phyloP scores from a whole-genome alignment of 2,797 vertebrate species.

The Trachops cirrhosus region DNA sequence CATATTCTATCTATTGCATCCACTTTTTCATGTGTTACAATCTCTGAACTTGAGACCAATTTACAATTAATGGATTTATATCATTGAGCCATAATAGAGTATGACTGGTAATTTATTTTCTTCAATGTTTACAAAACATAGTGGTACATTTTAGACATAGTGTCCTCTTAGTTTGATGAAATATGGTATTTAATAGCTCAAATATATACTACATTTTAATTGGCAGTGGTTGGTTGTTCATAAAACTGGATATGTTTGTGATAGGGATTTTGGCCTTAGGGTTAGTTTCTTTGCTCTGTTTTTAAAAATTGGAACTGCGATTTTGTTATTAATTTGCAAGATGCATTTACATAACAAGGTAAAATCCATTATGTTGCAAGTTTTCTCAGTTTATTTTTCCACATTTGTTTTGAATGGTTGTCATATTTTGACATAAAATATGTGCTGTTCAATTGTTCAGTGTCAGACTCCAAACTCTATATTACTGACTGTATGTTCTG shows the following conservation, averaged over 20 bases:
- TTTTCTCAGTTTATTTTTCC: conserved; percentile 24
- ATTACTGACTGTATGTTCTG: neutral
- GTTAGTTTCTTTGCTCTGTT: neutral
- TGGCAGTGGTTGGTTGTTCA: neutral
- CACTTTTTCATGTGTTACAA: neutral
- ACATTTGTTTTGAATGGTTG: neutral
- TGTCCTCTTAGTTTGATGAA: neutral
- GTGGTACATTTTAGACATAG: neutral
- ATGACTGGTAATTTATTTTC: neutral
- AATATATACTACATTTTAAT: neutral
- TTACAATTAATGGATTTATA: neutral
- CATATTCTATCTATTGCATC: neutral
- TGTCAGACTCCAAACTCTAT: neutral
- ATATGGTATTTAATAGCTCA: neutral
- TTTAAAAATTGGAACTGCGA: neutral
- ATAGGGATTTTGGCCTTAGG: neutral
- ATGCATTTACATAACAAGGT: neutral
- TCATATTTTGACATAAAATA: conserved; percentile 11
- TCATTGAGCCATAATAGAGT: neutral
- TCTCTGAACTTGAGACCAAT: neutral
- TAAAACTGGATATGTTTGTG: neutral
- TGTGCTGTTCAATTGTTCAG: neutral
- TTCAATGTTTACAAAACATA: neutral
- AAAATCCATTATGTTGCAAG: neutral
- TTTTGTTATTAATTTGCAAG: neutral